phyloP scores from a whole-genome alignment of 2,113 vertebrate genomes.

The Dicerorhinus sumatrensis region DNA sequence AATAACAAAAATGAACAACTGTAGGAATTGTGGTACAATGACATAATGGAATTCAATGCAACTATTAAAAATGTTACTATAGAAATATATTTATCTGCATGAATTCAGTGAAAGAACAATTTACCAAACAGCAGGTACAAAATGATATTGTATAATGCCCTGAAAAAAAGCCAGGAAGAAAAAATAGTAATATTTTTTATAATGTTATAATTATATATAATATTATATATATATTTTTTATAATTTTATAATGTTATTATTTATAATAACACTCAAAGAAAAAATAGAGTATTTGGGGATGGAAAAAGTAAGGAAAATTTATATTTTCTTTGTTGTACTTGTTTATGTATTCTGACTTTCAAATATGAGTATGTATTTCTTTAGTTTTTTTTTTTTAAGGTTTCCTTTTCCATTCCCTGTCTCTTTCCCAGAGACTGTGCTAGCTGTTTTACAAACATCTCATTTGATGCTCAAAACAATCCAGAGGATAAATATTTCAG shows the following conservation, averaged over 20 bases:
- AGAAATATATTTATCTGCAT: conserved; percentile 32
- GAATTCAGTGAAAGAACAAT: background rate
- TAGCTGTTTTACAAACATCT: background rate
- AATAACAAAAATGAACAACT: background rate
- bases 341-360: conserved; percentile 20
- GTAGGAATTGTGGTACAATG: background rate
- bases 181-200: background rate
- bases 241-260: too few species aligned
- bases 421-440: background rate
- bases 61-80: background rate
- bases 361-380: background rate
- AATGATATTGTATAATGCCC: background rate
- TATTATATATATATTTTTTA: too few species aligned
- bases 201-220: too few species aligned
- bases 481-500: background rate
- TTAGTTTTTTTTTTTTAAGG: background rate
- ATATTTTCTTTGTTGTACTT: background rate
- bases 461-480: background rate
- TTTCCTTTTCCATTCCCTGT: background rate
- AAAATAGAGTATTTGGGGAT: background rate
- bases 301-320: conserved; percentile 9
- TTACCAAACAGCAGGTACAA: background rate
- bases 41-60: background rate
- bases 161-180: background rate
- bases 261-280: too few species aligned